These are phyloP conservation scores for Sphenopsis melanotis DNA, from an alignment of 2,797 vertebrate species.

Conservation along the genomic window DNA sequence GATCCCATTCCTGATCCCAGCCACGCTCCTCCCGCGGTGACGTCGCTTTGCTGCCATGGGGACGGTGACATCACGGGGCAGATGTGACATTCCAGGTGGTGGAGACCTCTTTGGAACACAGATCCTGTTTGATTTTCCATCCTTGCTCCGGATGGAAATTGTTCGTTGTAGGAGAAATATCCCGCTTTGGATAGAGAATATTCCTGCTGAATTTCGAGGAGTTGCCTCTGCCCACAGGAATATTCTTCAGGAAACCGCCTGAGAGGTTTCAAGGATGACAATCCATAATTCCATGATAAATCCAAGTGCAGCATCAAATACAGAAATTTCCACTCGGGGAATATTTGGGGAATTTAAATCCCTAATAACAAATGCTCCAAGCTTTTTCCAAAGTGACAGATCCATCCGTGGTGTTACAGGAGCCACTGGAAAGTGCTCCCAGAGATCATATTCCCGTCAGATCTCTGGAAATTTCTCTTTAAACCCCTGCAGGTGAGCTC, in stretches of 20 bases:
- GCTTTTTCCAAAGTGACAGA: not conserved
- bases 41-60: not conserved
- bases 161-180: not conserved
- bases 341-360: not conserved
- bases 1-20: not conserved
- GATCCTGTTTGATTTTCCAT: constrained; percentile 31
- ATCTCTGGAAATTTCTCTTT: not conserved
- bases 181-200: accelerated
- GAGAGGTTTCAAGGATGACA: not conserved
- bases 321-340: not conserved
- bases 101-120: accelerated
- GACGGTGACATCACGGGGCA: not conserved
- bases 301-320: not conserved
- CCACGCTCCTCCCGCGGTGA: not conserved
- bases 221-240: not conserved
- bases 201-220: not conserved
- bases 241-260: not conserved
- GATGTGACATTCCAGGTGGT: not conserved
- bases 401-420: accelerated
- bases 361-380: not conserved
- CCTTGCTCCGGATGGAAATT: not conserved
- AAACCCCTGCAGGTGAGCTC: not conserved
- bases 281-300: accelerated
- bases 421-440: not conserved
- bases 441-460: accelerated